These are phyloP conservation scores for Callosobruchus maculatus DNA, from an alignment of 2,888 invertebrate genomes.

Conservation along the genomic window DNA sequence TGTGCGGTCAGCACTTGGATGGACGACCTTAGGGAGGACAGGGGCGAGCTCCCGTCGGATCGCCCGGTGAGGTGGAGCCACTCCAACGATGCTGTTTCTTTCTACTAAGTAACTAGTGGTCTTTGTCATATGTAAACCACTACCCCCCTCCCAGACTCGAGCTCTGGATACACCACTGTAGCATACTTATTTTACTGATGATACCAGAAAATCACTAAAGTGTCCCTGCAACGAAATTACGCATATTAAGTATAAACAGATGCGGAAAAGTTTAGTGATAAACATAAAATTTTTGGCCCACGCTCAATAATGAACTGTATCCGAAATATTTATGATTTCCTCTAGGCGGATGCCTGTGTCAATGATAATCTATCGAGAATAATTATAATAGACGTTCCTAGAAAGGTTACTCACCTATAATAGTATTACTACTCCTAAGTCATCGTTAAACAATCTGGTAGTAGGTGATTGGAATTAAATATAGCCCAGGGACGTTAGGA, in stretches of 20 bases:
- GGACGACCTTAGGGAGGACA: too few relatives aligned
- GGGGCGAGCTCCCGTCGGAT: too few relatives aligned
- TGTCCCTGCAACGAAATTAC: too few relatives aligned
- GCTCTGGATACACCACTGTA: too few relatives aligned
- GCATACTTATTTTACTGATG: too few relatives aligned
- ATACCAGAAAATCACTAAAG: too few relatives aligned
- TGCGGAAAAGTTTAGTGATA: neutral
- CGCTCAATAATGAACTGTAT: neutral
- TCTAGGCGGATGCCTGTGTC: neutral
- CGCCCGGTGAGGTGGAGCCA: too few relatives aligned
- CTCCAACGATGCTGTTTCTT: too few relatives aligned
- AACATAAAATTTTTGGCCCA: neutral
- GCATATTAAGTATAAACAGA: neutral
- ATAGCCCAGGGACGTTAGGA: neutral
- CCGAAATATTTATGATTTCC: neutral
- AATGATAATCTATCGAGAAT: neutral
- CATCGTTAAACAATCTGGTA: neutral
- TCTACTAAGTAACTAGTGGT: too few relatives aligned
- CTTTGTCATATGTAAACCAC: too few relatives aligned
- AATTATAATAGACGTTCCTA: neutral
- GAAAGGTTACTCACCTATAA: neutral
- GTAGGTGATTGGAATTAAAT: neutral
- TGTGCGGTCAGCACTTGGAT: too few relatives aligned
- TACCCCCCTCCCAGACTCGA: too few relatives aligned
- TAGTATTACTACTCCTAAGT: neutral